A percentile compares a stretch with the other conserved stretches of the same genome.
Conservation (phyloP, 2,888 invertebrate genomes). For the Amphipoea lucens region DNA sequence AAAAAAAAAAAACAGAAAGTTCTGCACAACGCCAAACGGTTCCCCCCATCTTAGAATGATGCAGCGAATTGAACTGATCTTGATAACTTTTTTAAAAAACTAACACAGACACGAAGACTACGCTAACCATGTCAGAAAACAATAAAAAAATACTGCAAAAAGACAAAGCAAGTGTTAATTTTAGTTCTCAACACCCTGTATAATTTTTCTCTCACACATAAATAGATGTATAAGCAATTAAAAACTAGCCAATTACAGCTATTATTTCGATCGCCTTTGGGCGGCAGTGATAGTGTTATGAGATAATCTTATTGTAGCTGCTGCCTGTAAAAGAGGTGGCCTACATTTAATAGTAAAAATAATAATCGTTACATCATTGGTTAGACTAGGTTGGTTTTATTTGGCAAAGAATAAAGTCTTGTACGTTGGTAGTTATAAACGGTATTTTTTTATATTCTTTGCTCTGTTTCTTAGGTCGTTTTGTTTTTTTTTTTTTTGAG, state of each 20-base stretch:
- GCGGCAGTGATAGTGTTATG: constrained; percentile 21
- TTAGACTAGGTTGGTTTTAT: constrained; percentile 1
- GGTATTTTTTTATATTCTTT: neutral
- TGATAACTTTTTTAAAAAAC: too few species aligned
- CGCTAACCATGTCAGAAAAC: neutral
- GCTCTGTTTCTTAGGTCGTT: neutral
- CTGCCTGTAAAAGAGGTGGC: constrained; percentile 12
- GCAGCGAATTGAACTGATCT: neutral
- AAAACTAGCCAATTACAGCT: constrained; percentile 5
- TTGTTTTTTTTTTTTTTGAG: neutral
- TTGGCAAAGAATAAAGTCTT: neutral
- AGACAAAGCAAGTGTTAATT: neutral
- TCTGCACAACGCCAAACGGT: neutral
- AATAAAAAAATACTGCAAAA: neutral
- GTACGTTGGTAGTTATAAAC: neutral
- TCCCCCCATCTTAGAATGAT: neutral
- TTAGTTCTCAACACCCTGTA: neutral
- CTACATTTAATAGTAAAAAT: constrained; percentile 27
- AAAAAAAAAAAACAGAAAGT: neutral
- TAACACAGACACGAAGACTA: too few species aligned
- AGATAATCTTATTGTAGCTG: constrained; percentile 18
- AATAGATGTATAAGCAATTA: constrained; percentile 42
- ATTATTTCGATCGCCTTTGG: constrained; percentile 30
- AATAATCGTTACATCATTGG: constrained; percentile 33
- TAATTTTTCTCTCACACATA: neutral